phyloP scores from a whole-genome alignment of 2,888 invertebrate genomes.

The Bibio marci region DNA sequence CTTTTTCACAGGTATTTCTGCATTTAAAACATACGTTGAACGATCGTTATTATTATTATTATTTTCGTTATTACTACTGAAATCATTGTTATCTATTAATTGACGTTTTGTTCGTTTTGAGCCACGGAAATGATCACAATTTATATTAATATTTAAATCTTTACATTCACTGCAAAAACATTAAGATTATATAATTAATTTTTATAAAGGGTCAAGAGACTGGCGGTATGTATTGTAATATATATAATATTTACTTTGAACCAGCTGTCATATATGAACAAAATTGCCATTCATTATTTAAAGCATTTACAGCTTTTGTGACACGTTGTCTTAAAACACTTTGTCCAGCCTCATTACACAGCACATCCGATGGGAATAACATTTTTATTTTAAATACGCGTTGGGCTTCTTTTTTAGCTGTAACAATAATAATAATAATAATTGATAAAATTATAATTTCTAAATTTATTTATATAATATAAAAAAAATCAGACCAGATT shows the following conservation, averaged over 20 bases:
- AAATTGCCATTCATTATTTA: slow-evolving; percentile 94
- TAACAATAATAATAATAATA: slow-evolving; percentile 14
- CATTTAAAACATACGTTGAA: slow-evolving; percentile 58
- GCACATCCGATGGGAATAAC: slow-evolving; percentile 90
- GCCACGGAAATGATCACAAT: slow-evolving; percentile 61
- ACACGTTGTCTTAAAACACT: slow-evolving; percentile 81
- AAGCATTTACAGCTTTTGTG: slow-evolving; percentile 69
- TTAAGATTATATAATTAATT: background rate
- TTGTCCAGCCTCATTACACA: slow-evolving; percentile 91
- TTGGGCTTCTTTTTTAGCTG: slow-evolving; percentile 79
- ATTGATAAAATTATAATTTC: slow-evolving; percentile 3
- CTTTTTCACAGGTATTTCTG: slow-evolving; percentile 71
- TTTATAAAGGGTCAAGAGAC: background rate
- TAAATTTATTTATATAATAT: no score
- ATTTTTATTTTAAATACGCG: slow-evolving; percentile 84
- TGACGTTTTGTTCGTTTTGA: slow-evolving; percentile 44
- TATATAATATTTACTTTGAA: slow-evolving; percentile 22
- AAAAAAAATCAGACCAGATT: no score
- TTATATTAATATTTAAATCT: slow-evolving; percentile 77
- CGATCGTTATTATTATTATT: no score
- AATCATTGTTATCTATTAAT: no score
- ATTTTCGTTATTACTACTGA: no score
- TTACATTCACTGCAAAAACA: slow-evolving; percentile 67
- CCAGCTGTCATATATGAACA: slow-evolving; percentile 82
- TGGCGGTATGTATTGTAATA: background rate